A percentile compares a stretch with the other conserved stretches of the same genome.
These are phyloP conservation scores for Urosaurus nigricauda DNA, from an alignment of 2,797 vertebrate genomes.

Conservation along the genomic window DNA sequence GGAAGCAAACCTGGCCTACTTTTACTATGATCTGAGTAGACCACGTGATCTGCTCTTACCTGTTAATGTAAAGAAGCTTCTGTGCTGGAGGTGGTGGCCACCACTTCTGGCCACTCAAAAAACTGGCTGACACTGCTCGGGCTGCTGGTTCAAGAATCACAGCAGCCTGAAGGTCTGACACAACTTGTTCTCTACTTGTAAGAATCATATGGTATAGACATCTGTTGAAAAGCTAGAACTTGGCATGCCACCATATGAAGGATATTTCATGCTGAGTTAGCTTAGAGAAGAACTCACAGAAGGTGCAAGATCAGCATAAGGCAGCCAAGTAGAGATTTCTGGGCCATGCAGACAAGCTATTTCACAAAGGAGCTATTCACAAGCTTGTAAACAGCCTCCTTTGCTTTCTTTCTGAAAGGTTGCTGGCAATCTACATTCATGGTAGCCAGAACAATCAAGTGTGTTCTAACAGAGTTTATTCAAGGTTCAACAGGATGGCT, in stretches of 20 bases:
- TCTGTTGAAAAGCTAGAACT: background rate
- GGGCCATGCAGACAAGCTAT: background rate
- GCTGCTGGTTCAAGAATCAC: background rate
- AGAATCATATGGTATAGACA: background rate
- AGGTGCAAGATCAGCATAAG: background rate
- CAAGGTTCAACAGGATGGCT: background rate
- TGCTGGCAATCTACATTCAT: background rate
- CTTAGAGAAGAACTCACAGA: background rate
- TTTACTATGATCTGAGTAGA: background rate
- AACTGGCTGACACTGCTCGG: background rate
- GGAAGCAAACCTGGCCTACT: background rate
- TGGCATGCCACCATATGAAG: background rate
- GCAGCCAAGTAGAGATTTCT: background rate
- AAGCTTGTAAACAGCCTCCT: background rate
- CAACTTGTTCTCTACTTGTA: background rate
- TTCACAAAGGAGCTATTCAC: background rate
- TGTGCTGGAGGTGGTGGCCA: background rate
- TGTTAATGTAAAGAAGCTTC: background rate
- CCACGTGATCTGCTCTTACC: no score
- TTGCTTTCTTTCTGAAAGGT: background rate
- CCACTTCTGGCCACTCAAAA: background rate
- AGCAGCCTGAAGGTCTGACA: background rate
- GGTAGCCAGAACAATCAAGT: background rate
- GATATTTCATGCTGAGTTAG: background rate
- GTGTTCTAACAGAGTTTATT: background rate